Evolutionary conservation across 2,888 invertebrate species (phyloP).

Genomic region (Leptarthrus brevirostris): DNA sequence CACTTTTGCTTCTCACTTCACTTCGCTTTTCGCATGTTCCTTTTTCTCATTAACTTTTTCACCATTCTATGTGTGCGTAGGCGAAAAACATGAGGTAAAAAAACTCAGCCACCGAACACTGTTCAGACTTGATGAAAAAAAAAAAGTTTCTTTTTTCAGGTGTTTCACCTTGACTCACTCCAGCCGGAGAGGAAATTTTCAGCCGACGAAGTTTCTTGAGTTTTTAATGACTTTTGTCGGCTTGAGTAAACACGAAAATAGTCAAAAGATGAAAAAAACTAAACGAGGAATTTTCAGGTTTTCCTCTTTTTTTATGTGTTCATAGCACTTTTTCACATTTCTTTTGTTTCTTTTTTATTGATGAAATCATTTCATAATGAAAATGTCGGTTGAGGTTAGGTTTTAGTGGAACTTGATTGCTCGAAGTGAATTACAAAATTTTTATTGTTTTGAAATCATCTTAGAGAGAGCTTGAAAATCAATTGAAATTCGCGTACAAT

Average conservation of each 20-base stretch:
- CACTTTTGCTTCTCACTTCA: too few species aligned
- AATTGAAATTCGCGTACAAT: neutral
- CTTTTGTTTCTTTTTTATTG: constrained; percentile 24
- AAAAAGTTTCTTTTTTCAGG: constrained; percentile 29
- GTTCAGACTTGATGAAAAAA: constrained; percentile 26
- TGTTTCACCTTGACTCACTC: constrained; percentile 44
- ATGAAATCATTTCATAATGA: constrained; percentile 27
- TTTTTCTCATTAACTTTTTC: constrained; percentile 18
- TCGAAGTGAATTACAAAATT: constrained; percentile 21
- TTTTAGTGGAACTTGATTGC: constrained; percentile 11
- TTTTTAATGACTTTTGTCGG: constrained; percentile 40
- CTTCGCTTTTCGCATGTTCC: neutral
- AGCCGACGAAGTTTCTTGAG: constrained; percentile 23
- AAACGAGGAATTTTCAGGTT: neutral
- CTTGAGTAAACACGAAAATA: constrained; percentile 25
- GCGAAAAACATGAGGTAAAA: constrained; percentile 3
- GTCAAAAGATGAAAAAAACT: constrained; percentile 13
- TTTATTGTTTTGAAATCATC: constrained; percentile 20
- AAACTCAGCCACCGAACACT: constrained; percentile 16
- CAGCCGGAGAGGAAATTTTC: neutral
- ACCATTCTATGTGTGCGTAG: constrained; percentile 25
- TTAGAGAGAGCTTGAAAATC: neutral
- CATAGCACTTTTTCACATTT: neutral
- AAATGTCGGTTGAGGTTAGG: constrained; percentile 36
- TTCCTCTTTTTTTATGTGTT: neutral